Evolutionary conservation across 2,113 vertebrate species (phyloP), one percentile per base, ranked within the genome.

Genomic region (Pedetes capensis): DNA sequence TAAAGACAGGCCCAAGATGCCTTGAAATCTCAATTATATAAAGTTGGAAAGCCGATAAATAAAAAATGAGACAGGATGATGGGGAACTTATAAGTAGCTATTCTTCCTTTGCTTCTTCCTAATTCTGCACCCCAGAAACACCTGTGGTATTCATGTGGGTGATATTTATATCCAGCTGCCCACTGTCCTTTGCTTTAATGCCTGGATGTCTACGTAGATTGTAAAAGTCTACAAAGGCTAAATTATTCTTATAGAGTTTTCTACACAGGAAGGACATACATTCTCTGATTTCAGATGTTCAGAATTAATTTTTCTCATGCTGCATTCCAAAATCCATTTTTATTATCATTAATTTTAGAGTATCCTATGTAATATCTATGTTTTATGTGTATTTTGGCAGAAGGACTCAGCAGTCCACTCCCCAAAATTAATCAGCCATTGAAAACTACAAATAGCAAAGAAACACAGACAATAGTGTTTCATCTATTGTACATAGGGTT

Each of bases 1-100:
- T 85, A 95, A 87, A 96, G 90, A 94, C 84, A 95, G 47, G 76
- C 2, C 44, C 32, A 4, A 51, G 55, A 68, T 82, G 61, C 42
- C 94, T 86, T 69, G 68, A 85, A 90, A 91, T 91, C 68, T 87
- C 0, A 18, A 44, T 42, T 27, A 92, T 57, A 64, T 42, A 69
- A 22, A 88, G 61, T 0, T 68, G 29, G 81, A 91, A 92, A 74
- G 22, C 44, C 44, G 86, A 53, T 13, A 7, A 55, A 14, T 37
- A n/a, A 79, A 80, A 83, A 88, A 69, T 27, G 37, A 96, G 76
- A 68, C 84, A 82, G 68, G 27, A 17, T 39, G 18, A 42, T 23
- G n/a, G 22, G 42, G 89, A 90, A 68, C 34, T 4, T 20, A 39
- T 34, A 53, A 63, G 37, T 0, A 49, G 22, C 18, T 9, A 51